phyloP scores from a whole-genome alignment of 2,797 vertebrate species.

The Rhincodon typus region DNA sequence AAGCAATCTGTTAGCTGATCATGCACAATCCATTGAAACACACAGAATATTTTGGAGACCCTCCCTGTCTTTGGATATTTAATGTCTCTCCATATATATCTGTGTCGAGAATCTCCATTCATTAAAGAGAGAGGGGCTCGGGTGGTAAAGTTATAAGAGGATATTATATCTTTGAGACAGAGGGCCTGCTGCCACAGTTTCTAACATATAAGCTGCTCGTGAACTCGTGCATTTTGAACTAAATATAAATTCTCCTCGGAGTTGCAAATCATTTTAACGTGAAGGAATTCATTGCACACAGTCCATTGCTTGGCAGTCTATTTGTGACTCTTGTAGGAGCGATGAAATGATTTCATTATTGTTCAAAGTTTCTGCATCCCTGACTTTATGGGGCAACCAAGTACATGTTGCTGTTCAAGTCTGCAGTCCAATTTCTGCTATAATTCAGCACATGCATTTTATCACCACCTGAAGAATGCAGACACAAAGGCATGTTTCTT shows the following conservation, averaged over 20 bases:
- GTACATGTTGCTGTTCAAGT: neutral
- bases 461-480: neutral
- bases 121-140: neutral
- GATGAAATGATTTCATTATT: neutral
- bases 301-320: neutral
- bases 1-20: neutral
- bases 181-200: neutral
- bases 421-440: neutral
- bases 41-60: neutral
- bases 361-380: neutral
- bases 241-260: neutral
- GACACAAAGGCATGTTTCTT: neutral
- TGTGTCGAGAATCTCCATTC: neutral
- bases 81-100: neutral
- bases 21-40: neutral
- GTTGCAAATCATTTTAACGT: conserved; percentile 5
- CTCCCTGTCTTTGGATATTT: neutral
- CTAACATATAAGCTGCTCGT: neutral
- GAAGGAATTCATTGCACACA: neutral
- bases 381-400: neutral
- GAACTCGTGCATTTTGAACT: neutral
- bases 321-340: neutral
- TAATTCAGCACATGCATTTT: neutral
- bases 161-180: neutral
- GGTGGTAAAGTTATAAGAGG: neutral